phyloP scores from a whole-genome alignment of 2,797 vertebrate genomes.

The Crenichthys baileyi region DNA sequence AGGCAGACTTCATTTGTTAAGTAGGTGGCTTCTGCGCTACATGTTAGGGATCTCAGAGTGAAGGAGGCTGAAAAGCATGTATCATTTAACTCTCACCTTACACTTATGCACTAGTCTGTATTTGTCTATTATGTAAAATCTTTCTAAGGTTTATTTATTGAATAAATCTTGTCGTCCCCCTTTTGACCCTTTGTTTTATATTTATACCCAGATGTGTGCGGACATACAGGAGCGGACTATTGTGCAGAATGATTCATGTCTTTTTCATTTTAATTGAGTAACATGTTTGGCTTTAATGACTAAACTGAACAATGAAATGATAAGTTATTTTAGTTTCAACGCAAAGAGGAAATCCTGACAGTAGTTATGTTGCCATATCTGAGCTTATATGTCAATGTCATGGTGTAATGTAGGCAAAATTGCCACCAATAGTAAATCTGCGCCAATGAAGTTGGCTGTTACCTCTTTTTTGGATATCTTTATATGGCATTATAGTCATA shows the following conservation, averaged over 20 bases:
- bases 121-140: background rate
- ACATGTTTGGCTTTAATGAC: background rate
- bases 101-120: background rate
- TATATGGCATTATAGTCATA: background rate
- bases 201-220: background rate
- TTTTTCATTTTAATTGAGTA: background rate
- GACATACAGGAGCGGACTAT: background rate
- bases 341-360: background rate
- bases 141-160: too few relatives aligned
- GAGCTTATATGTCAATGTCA: background rate
- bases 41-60: background rate
- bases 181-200: background rate
- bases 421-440: background rate
- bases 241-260: background rate
- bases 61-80: background rate
- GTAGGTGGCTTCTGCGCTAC: background rate
- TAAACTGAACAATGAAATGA: background rate
- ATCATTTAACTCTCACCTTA: background rate
- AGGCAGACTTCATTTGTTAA: background rate
- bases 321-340: background rate
- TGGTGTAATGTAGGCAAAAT: background rate
- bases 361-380: background rate
- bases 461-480: background rate
- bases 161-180: background rate
- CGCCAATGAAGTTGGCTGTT: background rate